Evolutionary conservation across 2,888 invertebrate genomes (phyloP).

Genomic region (Ceriagrion tenellum): DNA sequence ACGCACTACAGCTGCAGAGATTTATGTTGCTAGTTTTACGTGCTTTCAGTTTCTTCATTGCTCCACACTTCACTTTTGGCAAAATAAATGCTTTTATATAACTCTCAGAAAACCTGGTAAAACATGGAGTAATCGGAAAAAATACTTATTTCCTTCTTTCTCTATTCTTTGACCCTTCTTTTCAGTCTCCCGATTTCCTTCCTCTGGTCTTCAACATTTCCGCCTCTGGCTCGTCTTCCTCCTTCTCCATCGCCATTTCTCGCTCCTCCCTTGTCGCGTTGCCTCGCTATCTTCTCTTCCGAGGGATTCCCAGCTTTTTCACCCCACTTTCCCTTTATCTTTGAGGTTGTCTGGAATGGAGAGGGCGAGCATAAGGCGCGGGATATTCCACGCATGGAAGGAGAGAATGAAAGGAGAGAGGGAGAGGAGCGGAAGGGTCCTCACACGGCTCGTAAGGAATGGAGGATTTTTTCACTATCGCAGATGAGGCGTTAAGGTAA

Average conservation of each 20-base stretch:
- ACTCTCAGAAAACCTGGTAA: too few relatives aligned
- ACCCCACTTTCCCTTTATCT: conserved; percentile 6
- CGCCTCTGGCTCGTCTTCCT: background rate
- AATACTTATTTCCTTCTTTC: too few relatives aligned
- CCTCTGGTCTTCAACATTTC: too few relatives aligned
- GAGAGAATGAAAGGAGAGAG: background rate
- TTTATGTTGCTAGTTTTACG: too few relatives aligned
- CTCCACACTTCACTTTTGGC: too few relatives aligned
- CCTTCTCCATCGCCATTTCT: background rate
- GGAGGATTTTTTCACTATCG: conserved; percentile 4
- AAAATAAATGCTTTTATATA: too few relatives aligned
- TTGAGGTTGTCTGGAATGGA: background rate
- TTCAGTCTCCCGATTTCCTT: too few relatives aligned
- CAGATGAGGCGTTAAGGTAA: conserved; percentile 37
- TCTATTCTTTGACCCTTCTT: too few relatives aligned
- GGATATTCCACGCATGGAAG: background rate
- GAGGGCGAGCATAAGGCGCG: background rate
- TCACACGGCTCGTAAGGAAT: background rate
- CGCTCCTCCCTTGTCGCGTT: background rate
- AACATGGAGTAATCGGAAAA: too few relatives aligned
- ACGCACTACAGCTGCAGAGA: too few relatives aligned
- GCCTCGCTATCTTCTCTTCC: background rate
- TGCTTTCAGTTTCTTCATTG: too few relatives aligned
- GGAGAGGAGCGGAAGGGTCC: background rate
- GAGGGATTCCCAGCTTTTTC: background rate